These are phyloP conservation scores for Corythornis cristatus DNA, from an alignment of 2,113 vertebrate species.

Conservation along the genomic window DNA sequence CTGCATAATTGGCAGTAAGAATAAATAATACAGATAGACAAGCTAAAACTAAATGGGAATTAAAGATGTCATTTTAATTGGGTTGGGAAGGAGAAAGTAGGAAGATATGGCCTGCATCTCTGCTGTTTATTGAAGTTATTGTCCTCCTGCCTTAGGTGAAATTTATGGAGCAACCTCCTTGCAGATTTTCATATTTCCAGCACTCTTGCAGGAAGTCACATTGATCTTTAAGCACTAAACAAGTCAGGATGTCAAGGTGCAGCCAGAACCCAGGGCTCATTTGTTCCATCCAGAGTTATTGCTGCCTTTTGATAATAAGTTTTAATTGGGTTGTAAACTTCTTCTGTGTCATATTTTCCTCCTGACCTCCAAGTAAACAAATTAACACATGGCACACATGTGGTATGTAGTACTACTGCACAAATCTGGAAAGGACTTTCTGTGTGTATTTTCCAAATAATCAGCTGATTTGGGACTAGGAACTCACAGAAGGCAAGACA, in stretches of 20 bases:
- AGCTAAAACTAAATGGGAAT: not conserved
- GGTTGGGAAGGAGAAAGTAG: not conserved
- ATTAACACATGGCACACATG: not conserved
- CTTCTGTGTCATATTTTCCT: not conserved
- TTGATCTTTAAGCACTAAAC: not conserved
- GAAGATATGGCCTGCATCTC: conserved; percentile 22
- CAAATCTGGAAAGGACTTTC: not conserved
- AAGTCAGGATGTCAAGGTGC: not conserved
- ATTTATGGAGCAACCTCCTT: not conserved
- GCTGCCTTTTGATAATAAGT: not conserved
- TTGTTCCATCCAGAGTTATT: not conserved
- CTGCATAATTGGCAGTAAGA: not conserved
- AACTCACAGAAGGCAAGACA: not conserved
- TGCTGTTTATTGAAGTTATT: not conserved
- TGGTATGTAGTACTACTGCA: not conserved
- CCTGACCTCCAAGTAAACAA: not conserved
- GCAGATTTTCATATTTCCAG: conserved; percentile 17
- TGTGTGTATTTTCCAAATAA: not conserved
- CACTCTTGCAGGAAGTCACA: not conserved
- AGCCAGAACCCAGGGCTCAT: not conserved
- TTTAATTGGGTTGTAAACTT: conserved; percentile 18
- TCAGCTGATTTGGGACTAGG: not conserved
- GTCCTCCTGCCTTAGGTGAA: not conserved
- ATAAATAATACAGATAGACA: not conserved
- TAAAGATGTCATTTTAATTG: conserved; percentile 48